These are phyloP conservation scores for Ptychoptera contaminata DNA, from an alignment of 2,888 invertebrate species.

Conservation along the genomic window DNA sequence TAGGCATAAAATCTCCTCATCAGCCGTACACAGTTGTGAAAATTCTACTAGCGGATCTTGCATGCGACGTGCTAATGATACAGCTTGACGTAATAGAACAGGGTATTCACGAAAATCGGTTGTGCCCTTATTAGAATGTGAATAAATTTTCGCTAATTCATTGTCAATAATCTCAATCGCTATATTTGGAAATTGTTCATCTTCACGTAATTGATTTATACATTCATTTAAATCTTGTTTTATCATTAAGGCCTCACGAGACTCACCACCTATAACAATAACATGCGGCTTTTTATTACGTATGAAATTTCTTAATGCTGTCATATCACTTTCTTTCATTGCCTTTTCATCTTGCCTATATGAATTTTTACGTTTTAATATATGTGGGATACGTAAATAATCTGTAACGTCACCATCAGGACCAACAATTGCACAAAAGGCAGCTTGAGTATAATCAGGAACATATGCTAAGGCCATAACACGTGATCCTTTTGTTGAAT, in stretches of 20 bases:
- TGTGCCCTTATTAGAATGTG: constrained; percentile 75
- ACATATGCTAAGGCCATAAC: constrained; percentile 81
- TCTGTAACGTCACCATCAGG: constrained; percentile 88
- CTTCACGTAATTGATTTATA: constrained; percentile 56
- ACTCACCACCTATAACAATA: constrained; percentile 81
- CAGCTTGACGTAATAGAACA: constrained; percentile 73
- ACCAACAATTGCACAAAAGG: constrained; percentile 76
- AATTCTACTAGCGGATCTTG: constrained; percentile 96
- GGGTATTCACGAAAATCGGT: constrained; percentile 90
- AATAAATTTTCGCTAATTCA: constrained; percentile 82
- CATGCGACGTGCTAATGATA: constrained; percentile 78
- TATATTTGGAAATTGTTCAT: constrained; percentile 75
- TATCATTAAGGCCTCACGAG: constrained; percentile 69
- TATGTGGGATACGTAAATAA: constrained; percentile 71
- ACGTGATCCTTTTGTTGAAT: constrained; percentile 55
- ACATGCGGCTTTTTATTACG: constrained; percentile 84
- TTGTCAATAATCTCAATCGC: constrained; percentile 87
- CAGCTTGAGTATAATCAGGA: constrained; percentile 67
- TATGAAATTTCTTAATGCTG: constrained; percentile 65
- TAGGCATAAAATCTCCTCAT: constrained; percentile 91
- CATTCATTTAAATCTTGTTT: constrained; percentile 62
- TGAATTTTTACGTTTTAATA: constrained; percentile 67
- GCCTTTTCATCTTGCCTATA: constrained; percentile 49
- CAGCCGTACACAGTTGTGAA: constrained; percentile 86
- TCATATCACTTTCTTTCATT: constrained; percentile 49